These are phyloP conservation scores for Riptortus pedestris DNA, from an alignment of 1,140 invertebrate genomes.

Conservation along the genomic window DNA sequence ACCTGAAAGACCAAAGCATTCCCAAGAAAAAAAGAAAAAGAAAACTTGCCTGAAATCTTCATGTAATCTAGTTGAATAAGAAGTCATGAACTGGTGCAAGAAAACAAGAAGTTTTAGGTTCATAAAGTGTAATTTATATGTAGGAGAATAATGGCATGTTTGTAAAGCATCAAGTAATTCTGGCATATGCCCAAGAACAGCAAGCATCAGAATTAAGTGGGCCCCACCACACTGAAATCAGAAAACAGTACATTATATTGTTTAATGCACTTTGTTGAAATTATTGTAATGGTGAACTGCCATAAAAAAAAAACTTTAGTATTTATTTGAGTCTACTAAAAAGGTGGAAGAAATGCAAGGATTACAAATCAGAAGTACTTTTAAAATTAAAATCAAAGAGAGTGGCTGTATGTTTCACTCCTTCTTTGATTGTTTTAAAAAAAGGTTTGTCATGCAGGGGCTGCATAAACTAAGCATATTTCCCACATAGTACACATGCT, in stretches of 20 bases:
- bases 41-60: conserved; percentile 8
- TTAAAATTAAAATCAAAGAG: no score
- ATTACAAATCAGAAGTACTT: no score
- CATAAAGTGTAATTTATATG: conserved; percentile 54
- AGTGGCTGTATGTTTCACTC: no score
- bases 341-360: no score
- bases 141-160: conserved; percentile 45
- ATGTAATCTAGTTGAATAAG: conserved; percentile 49
- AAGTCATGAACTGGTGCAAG: conserved; percentile 43
- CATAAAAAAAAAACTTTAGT: no score
- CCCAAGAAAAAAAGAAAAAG: neutral
- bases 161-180: conserved; percentile 42
- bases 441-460: no score
- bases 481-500: no score
- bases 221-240: conserved; percentile 42
- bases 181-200: conserved; percentile 46
- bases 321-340: no score
- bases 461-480: no score
- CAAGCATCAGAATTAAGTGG: conserved; percentile 47
- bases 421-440: no score
- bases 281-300: no score
- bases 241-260: conserved; percentile 22
- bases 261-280: no score
- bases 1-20: neutral
- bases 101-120: conserved; percentile 33